Percentiles rank a stretch among this genome's conserved stretches.
These are phyloP conservation scores for Hydropsyche tenuis DNA, from an alignment of 1,140 invertebrate species.

Conservation along the genomic window DNA sequence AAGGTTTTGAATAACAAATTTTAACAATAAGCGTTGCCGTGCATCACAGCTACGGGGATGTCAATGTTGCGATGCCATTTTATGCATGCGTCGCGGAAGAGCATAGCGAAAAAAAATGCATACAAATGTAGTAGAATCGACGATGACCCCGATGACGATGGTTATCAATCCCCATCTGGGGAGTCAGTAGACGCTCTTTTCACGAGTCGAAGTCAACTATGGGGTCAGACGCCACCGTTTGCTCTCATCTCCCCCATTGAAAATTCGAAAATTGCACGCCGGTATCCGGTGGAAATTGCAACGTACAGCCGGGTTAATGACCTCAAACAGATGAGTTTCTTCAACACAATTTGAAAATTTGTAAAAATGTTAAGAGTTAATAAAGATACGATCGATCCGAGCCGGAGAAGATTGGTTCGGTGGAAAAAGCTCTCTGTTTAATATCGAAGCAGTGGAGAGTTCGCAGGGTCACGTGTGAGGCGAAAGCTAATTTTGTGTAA, in stretches of 20 bases:
- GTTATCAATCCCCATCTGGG: not conserved
- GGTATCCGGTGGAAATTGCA: too few relatives aligned
- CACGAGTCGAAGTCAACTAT: too few relatives aligned
- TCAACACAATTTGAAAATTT: too few relatives aligned
- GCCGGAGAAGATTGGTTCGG: not conserved
- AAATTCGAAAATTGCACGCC: too few relatives aligned
- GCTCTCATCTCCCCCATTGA: too few relatives aligned
- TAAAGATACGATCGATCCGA: not conserved
- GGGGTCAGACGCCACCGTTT: too few relatives aligned
- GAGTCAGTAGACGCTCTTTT: not conserved
- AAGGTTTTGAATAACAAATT: conserved; percentile 40
- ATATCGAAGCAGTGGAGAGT: not conserved
- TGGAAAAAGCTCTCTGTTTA: not conserved
- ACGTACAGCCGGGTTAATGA: too few relatives aligned
- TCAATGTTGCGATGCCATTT: not conserved
- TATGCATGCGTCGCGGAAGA: conserved; percentile 44
- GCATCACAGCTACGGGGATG: conserved; percentile 37
- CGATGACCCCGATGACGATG: conserved; percentile 37
- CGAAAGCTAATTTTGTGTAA: conserved; percentile 5
- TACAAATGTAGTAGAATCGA: not conserved
- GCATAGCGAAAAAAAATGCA: conserved; percentile 21
- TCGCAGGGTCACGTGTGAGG: conserved; percentile 19
- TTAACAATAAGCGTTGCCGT: conserved; percentile 18
- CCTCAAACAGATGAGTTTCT: too few relatives aligned
- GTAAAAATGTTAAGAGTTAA: too few relatives aligned